Percentiles rank a stretch among this genome's conserved stretches.
Evolutionary conservation across 2,113 vertebrate genomes (phyloP).

Genomic region (Psittacula cyanocephala): DNA sequence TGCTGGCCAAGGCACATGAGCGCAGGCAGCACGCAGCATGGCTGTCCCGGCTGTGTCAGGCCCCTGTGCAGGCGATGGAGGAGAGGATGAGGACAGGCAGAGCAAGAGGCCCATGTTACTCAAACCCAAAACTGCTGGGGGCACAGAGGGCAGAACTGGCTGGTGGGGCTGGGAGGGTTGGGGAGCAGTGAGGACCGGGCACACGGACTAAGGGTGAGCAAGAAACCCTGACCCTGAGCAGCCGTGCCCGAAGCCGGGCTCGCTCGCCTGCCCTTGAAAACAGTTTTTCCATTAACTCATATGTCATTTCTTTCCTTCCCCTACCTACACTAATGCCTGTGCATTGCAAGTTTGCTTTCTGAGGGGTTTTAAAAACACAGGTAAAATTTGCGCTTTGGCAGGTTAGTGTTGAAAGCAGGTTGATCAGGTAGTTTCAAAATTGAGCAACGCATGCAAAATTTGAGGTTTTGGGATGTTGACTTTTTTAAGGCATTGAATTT

Average conservation of each 20-base stretch:
- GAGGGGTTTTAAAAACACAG: background rate
- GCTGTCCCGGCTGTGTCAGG: background rate
- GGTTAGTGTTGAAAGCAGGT: background rate
- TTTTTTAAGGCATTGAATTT: background rate
- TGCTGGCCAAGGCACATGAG: background rate
- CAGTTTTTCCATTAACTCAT: background rate
- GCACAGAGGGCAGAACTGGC: background rate
- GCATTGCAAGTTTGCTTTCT: background rate
- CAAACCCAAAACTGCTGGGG: too few relatives aligned
- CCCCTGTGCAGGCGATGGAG: background rate
- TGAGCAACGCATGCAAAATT: background rate
- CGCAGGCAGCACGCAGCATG: background rate
- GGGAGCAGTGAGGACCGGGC: rapidly evolving
- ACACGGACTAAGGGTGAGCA: background rate
- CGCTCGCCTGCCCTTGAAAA: rapidly evolving
- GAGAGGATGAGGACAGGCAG: background rate
- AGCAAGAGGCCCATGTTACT: background rate
- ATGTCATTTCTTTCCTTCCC: background rate
- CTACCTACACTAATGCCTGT: background rate
- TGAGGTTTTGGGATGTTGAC: background rate
- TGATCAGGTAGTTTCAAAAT: background rate
- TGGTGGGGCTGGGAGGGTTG: rapidly evolving
- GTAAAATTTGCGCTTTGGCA: background rate
- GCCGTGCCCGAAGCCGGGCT: background rate
- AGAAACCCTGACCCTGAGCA: background rate